phyloP scores from a whole-genome alignment of 2,797 vertebrate species.

The Syndactyla subalaris region DNA sequence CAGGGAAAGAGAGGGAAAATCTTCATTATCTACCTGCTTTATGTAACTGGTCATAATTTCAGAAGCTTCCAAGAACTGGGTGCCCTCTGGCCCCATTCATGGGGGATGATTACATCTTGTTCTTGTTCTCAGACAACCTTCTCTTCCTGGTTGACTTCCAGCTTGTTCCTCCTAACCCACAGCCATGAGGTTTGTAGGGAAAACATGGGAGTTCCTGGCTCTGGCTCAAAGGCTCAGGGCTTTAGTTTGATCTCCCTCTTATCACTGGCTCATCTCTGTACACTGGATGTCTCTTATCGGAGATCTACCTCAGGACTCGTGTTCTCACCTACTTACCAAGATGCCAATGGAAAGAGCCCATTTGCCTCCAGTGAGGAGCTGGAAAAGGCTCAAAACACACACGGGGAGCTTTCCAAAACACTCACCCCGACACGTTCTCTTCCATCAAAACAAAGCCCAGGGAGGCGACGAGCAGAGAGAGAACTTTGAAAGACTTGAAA shows the following conservation, averaged over 20 bases:
- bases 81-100: background rate
- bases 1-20: background rate
- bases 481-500: slow-evolving; percentile 8
- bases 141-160: background rate
- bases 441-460: slow-evolving; percentile 63
- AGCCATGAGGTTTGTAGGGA: background rate
- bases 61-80: background rate
- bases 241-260: background rate
- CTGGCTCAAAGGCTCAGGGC: background rate
- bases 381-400: background rate
- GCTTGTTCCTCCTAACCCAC: background rate
- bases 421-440: slow-evolving; percentile 28
- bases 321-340: background rate
- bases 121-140: background rate
- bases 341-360: background rate
- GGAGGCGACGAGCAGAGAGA: slow-evolving; percentile 50
- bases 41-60: background rate
- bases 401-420: background rate
- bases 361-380: background rate
- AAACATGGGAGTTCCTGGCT: slow-evolving; percentile 31
- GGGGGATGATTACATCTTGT: background rate
- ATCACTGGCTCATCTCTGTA: background rate
- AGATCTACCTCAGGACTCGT: background rate
- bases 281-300: background rate
- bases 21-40: background rate